Percentiles rank a stretch among this genome's conserved stretches.
Evolutionary conservation across 1,140 invertebrate species (phyloP).

Genomic region (Eumeta japonica): DNA sequence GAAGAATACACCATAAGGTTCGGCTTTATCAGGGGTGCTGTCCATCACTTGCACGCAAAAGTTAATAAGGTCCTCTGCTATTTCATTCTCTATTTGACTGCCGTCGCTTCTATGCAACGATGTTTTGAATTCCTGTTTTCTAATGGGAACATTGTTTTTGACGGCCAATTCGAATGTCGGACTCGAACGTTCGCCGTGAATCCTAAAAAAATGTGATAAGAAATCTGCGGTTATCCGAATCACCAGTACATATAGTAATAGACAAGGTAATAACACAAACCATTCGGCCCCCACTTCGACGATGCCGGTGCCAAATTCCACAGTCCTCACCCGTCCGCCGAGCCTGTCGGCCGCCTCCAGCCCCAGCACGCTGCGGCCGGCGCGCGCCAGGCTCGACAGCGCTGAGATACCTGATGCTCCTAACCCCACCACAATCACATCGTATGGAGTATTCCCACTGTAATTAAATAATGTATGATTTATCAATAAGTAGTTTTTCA

Average conservation of each 20-base stretch:
- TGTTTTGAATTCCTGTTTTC: no score
- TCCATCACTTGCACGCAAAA: no score
- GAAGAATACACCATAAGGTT: no score
- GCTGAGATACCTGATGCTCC: conserved; percentile 63
- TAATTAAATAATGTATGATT: no score
- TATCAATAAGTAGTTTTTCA: no score
- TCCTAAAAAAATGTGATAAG: conserved; percentile 21
- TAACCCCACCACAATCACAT: conserved; percentile 62
- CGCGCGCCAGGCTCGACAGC: conserved; percentile 50
- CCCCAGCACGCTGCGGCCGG: conserved; percentile 54
- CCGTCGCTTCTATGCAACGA: no score
- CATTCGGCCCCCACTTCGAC: conserved; percentile 34
- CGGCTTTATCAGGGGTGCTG: no score
- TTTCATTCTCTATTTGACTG: no score
- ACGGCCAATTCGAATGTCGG: conserved; percentile 23
- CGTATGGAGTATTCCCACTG: no score
- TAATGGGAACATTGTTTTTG: conserved; percentile 22
- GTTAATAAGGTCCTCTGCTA: no score
- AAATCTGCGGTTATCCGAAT: no score
- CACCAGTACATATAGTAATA: not conserved
- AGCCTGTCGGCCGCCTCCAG: conserved; percentile 63
- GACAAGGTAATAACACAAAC: conserved; percentile 15
- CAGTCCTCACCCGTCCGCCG: conserved; percentile 60
- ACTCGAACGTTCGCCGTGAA: conserved; percentile 27
- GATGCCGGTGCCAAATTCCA: conserved; percentile 36